phyloP scores from a whole-genome alignment of 1,140 invertebrate genomes.

The Drosophila hydei region DNA sequence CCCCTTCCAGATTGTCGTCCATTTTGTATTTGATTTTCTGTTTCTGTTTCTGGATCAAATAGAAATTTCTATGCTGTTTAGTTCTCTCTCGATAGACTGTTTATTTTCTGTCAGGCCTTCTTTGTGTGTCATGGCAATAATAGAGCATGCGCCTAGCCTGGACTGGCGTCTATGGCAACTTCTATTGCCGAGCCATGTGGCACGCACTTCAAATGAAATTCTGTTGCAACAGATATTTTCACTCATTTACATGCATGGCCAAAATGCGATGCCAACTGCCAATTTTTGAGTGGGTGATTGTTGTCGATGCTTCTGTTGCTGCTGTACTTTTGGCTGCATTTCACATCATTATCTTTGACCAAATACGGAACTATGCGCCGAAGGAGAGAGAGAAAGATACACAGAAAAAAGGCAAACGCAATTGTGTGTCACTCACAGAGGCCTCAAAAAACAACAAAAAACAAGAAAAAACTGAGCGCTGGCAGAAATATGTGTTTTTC shows the following conservation, averaged over 20 bases:
- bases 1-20: slow-evolving; percentile 21
- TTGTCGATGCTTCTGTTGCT: slow-evolving; percentile 40
- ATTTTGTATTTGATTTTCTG: slow-evolving; percentile 10
- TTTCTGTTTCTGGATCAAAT: not conserved
- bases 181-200: slow-evolving; percentile 24
- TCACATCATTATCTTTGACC: slow-evolving; percentile 82
- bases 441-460: slow-evolving; percentile 49
- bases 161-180: slow-evolving; percentile 23
- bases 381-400: not conserved
- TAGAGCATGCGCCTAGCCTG: slow-evolving; percentile 45
- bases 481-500: slow-evolving; percentile 72
- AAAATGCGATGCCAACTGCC: slow-evolving; percentile 26
- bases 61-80: not conserved
- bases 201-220: slow-evolving; percentile 63
- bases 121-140: slow-evolving; percentile 59
- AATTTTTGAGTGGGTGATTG: slow-evolving; percentile 80
- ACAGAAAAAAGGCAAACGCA: slow-evolving; percentile 58
- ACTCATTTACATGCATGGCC: slow-evolving; percentile 74
- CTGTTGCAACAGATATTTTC: slow-evolving; percentile 68
- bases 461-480: not conserved
- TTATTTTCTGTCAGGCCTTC: not conserved
- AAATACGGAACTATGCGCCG: slow-evolving; percentile 78
- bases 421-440: slow-evolving; percentile 78
- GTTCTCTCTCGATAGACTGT: not conserved
- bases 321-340: slow-evolving; percentile 57